Conservation (phyloP, 2,797 vertebrate species). For the Octomys mimax region DNA sequence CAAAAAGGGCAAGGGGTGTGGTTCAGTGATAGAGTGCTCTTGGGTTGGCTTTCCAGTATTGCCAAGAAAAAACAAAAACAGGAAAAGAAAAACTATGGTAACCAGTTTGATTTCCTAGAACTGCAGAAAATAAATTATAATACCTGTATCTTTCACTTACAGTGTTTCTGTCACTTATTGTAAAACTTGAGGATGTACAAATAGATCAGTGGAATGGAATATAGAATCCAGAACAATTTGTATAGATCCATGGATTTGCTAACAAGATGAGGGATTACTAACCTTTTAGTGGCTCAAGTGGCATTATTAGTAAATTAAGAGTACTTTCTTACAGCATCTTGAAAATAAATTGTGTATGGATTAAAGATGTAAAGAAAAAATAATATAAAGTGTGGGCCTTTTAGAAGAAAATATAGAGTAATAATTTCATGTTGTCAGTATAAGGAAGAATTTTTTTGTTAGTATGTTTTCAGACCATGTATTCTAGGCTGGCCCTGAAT, state of each 20-base stretch:
- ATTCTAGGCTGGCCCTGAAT: not conserved
- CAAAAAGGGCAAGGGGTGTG: not conserved
- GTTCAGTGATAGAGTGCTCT: not conserved
- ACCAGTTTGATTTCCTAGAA: not conserved
- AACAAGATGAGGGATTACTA: not conserved
- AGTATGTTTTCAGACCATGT: not conserved
- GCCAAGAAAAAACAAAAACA: not conserved
- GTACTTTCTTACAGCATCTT: not conserved
- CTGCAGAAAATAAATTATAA: not conserved
- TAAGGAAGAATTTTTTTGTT: not conserved
- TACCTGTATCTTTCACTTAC: not conserved
- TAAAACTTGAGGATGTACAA: not conserved
- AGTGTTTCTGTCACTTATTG: not conserved
- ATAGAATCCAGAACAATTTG: slow-evolving; percentile 24
- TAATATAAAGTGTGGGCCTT: not conserved
- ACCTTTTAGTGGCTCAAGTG: not conserved
- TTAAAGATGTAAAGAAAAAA: not conserved
- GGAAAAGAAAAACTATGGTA: not conserved
- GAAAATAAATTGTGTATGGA: slow-evolving; percentile 44
- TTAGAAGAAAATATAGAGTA: slow-evolving; percentile 2
- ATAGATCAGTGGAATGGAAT: not conserved
- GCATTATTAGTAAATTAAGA: slow-evolving; percentile 10
- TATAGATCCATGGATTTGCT: slow-evolving; percentile 28
- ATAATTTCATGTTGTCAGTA: slow-evolving; percentile 36
- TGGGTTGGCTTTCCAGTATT: not conserved